Conservation (phyloP, 1,140 invertebrate genomes). For the Capitella teleta region DNA sequence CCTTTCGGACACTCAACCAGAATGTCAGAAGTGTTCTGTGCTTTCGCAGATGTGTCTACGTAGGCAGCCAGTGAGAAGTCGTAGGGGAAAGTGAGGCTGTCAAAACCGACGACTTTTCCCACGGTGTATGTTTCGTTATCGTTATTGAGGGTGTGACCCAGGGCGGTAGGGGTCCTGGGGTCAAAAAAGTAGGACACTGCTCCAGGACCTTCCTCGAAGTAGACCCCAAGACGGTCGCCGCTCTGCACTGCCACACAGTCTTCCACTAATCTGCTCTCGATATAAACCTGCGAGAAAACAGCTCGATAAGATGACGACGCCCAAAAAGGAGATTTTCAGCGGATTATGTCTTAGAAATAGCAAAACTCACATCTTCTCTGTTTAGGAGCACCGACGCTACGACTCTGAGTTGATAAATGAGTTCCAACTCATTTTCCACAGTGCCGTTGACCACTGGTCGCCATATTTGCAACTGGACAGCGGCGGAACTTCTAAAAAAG, state of each 20-base stretch:
- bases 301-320: too few relatives aligned
- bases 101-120: neutral
- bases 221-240: slow-evolving; percentile 6
- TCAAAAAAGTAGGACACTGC: slow-evolving; percentile 7
- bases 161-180: neutral
- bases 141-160: neutral
- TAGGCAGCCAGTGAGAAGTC: slow-evolving; percentile 3
- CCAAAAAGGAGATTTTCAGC: too few relatives aligned
- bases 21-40: too few relatives aligned
- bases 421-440: neutral
- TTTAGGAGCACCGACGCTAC: neutral
- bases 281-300: slow-evolving; percentile 6
- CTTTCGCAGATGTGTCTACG: too few relatives aligned
- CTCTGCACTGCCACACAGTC: slow-evolving; percentile 2
- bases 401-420: neutral
- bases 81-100: slow-evolving; percentile 5
- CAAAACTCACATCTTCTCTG: slow-evolving; percentile 9
- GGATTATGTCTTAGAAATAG: too few relatives aligned
- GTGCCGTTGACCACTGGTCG: neutral
- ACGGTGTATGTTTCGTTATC: neutral
- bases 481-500: neutral
- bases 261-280: slow-evolving; percentile 6
- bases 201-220: slow-evolving; percentile 5
- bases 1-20: too few relatives aligned
- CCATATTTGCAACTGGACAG: slow-evolving; percentile 8